These are phyloP conservation scores for Trogon melanurus DNA, from an alignment of 2,113 vertebrate genomes.

Conservation along the genomic window DNA sequence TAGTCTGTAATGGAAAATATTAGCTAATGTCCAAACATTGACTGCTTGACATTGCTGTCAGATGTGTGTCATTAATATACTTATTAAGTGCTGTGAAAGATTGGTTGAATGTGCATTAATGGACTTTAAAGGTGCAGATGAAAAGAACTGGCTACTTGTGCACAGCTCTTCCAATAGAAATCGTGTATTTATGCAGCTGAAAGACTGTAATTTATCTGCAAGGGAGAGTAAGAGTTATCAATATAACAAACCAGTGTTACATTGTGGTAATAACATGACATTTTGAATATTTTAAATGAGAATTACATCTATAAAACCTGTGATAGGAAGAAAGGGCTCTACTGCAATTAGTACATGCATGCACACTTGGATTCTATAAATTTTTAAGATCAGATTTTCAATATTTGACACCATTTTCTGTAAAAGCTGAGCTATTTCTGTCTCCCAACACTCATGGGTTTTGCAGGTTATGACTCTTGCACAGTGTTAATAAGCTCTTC, in stretches of 20 bases:
- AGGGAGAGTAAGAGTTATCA: neutral
- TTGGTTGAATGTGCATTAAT: neutral
- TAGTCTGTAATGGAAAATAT: neutral
- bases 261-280: neutral
- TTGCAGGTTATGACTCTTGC: neutral
- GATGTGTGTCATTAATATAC: conserved; percentile 2
- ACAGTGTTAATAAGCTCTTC: neutral
- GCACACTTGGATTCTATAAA: neutral
- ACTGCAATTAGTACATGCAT: neutral
- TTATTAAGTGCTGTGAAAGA: neutral
- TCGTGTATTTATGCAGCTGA: neutral
- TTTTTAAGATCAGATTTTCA: neutral
- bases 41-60: conserved; percentile 15
- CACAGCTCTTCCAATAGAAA: neutral
- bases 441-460: neutral
- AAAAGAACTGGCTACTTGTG: neutral
- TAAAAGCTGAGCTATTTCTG: neutral
- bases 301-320: neutral
- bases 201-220: neutral
- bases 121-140: neutral
- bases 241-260: neutral
- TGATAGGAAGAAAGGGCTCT: neutral
- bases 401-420: neutral
- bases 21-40: neutral
- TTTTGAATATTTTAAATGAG: neutral